These are phyloP conservation scores for Papilio gigon DNA, from an alignment of 2,888 invertebrate genomes.

Conservation along the genomic window DNA sequence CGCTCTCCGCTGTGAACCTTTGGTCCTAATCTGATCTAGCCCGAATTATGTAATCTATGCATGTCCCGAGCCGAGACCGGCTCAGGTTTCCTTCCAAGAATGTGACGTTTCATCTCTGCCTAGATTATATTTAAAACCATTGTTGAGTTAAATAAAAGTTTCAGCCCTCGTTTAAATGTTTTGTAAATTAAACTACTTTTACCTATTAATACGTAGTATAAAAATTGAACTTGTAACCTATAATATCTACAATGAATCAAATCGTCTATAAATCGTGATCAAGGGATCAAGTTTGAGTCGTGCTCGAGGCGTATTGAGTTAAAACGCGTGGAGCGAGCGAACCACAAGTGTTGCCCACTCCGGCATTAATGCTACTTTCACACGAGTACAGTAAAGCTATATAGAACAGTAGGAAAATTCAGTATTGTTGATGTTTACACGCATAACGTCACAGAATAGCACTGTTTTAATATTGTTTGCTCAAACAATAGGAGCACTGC, in stretches of 20 bases:
- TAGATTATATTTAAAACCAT: constrained; percentile 11
- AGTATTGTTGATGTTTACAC: not conserved
- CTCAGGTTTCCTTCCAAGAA: constrained; percentile 37
- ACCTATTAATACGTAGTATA: too few relatives aligned
- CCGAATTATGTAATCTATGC: constrained; percentile 35
- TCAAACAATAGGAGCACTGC: too few relatives aligned
- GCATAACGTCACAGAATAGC: not conserved
- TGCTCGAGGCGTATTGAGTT: constrained; percentile 5
- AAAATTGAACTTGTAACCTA: not conserved
- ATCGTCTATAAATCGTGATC: constrained; percentile 6
- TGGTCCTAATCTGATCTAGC: constrained; percentile 39
- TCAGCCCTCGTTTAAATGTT: constrained; percentile 1
- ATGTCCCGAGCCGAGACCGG: constrained; percentile 22
- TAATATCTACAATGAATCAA: not conserved
- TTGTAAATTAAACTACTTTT: too few relatives aligned
- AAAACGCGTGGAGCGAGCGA: constrained; percentile 19
- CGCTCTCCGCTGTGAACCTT: constrained; percentile 29
- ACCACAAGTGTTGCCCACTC: constrained; percentile 9
- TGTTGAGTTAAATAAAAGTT: not conserved
- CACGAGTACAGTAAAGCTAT: not conserved
- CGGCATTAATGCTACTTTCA: constrained; percentile 7
- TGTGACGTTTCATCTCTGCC: constrained; percentile 13
- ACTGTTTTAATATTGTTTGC: too few relatives aligned
- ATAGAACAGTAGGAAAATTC: too few relatives aligned
- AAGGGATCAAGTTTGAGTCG: constrained; percentile 21